Percentiles rank a stretch among this genome's conserved stretches.
These are phyloP conservation scores for Apeltes quadracus DNA, from an alignment of 2,113 vertebrate genomes.

Conservation along the genomic window DNA sequence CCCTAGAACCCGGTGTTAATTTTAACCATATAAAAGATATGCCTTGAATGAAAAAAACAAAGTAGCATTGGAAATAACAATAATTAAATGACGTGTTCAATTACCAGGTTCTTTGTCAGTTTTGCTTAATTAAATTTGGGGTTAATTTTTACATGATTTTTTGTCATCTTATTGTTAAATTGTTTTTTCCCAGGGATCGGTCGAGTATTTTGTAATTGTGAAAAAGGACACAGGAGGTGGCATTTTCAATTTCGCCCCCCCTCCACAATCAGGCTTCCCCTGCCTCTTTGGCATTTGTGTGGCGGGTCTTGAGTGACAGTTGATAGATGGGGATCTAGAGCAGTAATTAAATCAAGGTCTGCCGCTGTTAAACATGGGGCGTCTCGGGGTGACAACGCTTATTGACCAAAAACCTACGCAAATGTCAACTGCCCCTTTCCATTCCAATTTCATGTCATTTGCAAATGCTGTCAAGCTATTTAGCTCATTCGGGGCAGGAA, in stretches of 20 bases:
- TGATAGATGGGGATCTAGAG: constrained; percentile 55
- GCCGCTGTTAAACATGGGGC: constrained; percentile 61
- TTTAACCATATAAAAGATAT: constrained; percentile 12
- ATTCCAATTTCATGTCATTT: constrained; percentile 57
- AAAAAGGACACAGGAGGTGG: constrained; percentile 48
- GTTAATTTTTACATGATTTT: constrained; percentile 24
- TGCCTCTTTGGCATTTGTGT: constrained; percentile 60
- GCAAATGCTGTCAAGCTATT: constrained; percentile 38
- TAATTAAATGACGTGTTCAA: constrained; percentile 43
- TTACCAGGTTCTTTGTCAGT: constrained; percentile 15
- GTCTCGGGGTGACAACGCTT: constrained; percentile 55
- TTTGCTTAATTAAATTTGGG: constrained; percentile 35
- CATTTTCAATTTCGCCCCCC: constrained; percentile 36
- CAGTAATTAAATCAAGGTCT: constrained; percentile 70
- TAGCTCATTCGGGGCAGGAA: constrained; percentile 16
- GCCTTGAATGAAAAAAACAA: neutral
- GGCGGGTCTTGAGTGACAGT: constrained; percentile 58
- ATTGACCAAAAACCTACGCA: constrained; percentile 65
- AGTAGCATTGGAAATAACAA: constrained; percentile 17
- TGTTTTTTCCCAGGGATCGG: neutral
- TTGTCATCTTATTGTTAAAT: constrained; percentile 34
- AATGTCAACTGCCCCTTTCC: constrained; percentile 69
- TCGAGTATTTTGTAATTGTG: constrained; percentile 18
- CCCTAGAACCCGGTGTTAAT: constrained; percentile 1
- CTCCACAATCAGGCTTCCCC: constrained; percentile 26